A percentile compares a stretch with the other conserved stretches of the same genome.
phyloP scores from a whole-genome alignment of 2,113 vertebrate species.

The Peromyscus californicus region DNA sequence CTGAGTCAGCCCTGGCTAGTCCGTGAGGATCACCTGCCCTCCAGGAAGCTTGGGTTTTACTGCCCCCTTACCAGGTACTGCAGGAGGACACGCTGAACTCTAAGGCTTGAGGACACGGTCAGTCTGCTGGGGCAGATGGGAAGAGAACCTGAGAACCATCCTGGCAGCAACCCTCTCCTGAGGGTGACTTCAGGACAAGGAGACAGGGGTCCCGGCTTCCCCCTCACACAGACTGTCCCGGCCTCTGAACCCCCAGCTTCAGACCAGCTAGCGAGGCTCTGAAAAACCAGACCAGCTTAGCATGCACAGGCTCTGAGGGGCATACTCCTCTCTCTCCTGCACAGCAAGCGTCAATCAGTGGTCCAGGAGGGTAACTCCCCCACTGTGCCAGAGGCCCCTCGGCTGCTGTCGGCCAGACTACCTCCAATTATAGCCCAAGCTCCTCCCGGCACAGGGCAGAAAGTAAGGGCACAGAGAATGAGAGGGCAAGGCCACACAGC shows the following conservation, averaged over 20 bases:
- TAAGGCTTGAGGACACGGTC: conserved; percentile 39
- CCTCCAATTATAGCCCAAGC: neutral
- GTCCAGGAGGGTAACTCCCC: neutral
- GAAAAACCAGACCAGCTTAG: neutral
- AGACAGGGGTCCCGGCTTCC: neutral
- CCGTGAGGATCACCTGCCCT: conserved; percentile 57
- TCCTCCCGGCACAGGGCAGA: neutral
- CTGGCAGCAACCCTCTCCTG: neutral
- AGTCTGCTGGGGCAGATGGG: neutral
- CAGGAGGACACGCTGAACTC: conserved; percentile 61
- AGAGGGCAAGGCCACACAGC: neutral
- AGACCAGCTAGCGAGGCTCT: neutral
- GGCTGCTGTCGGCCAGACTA: neutral
- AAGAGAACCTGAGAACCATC: neutral
- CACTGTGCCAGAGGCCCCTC: neutral
- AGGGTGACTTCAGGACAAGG: neutral
- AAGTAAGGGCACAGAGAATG: neutral
- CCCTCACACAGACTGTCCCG: neutral
- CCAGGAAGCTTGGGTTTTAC: conserved; percentile 51
- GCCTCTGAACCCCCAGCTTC: neutral
- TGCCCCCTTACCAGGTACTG: conserved; percentile 40
- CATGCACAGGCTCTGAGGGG: neutral
- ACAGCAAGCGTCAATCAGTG: neutral
- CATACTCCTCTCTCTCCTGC: neutral
- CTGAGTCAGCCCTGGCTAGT: conserved; percentile 75